Base-by-base conservation (phyloP, 2,113 vertebrate genomes). In the Bagarius yarrelli region DNA sequence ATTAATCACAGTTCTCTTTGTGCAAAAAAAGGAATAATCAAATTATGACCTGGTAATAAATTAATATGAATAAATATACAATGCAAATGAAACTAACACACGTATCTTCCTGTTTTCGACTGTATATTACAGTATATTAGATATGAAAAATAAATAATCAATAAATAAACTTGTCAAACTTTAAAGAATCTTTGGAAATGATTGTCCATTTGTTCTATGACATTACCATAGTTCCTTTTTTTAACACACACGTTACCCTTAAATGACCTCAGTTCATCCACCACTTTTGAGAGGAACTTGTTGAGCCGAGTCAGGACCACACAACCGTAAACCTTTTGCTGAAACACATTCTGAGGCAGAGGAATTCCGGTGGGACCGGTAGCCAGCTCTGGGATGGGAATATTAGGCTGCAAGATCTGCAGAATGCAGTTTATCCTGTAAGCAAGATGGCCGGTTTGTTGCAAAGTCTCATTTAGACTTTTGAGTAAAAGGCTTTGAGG, bases 311-410 rank as follows among this genome's bases (percentile, higher is more conserved):
- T 90, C 80, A 94, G 87, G 34, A 94, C 88, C 77, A 86, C 89
- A 13, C 93, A 94, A 79, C 92, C 93, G 3, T 94, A 93, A 32
- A 93, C 87, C 85, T 94, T 94, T 88, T 94, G 92, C 85, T 93
- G 92, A 86, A 94, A 94, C 69, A 89, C 55, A 52, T 93, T 93
- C 83, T 91, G 90, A 4, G 91, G 77, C 0, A 88, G 88, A 8
- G 91, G 90, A 76, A 91, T 79, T 77, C 83, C 79, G 0, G 89
- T 91, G 0, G 90, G 83, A 5, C 83, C 80, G 5, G 78, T 87
- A 0, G 85, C 87, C 0, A 89, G 89, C 56, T 91, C 89, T 2
- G 86, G 87, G 8, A 87, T 4, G 0, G 88, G 89, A 79, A 90
- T 81, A 79, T 94, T 94, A 30, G 93, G 92, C 87, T 89, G 90